Percentiles rank a stretch among this genome's conserved stretches.
Evolutionary conservation across 2,888 invertebrate genomes (phyloP).

Genomic region (Atherix ibis): DNA sequence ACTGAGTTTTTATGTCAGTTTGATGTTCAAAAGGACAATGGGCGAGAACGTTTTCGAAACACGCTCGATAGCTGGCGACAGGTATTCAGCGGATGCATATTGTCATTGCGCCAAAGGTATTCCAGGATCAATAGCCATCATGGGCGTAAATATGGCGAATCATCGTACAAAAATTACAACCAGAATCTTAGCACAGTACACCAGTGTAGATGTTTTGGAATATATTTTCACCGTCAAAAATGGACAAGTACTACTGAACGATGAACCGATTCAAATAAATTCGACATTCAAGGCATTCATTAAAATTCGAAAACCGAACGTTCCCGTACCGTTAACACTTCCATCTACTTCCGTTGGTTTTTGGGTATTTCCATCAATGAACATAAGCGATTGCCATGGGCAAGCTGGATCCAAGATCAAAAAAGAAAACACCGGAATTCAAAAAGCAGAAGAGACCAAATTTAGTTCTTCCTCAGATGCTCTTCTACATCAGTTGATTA

Average conservation of each 20-base stretch:
- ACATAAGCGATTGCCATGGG: conserved; percentile 40
- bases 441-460: conserved; percentile 1
- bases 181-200: conserved; percentile 33
- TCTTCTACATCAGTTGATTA: conserved; percentile 10
- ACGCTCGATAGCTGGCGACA: conserved; percentile 32
- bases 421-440: neutral
- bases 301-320: conserved; percentile 36
- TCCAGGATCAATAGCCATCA: conserved; percentile 53
- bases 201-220: conserved; percentile 41
- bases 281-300: conserved; percentile 41
- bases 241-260: conserved; percentile 42
- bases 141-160: conserved; percentile 49
- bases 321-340: conserved; percentile 40
- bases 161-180: conserved; percentile 40
- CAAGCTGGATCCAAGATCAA: conserved; percentile 5
- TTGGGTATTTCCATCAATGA: conserved; percentile 54
- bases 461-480: conserved; percentile 9
- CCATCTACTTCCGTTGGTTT: conserved; percentile 56
- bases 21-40: conserved; percentile 62
- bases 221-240: conserved; percentile 37
- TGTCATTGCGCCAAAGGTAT: conserved; percentile 62
- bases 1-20: conserved; percentile 63
- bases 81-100: conserved; percentile 39
- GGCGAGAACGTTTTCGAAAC: conserved; percentile 55
- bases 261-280: conserved; percentile 40